phyloP scores from a whole-genome alignment of 1,140 invertebrate species.

The Drosophila pachea region DNA sequence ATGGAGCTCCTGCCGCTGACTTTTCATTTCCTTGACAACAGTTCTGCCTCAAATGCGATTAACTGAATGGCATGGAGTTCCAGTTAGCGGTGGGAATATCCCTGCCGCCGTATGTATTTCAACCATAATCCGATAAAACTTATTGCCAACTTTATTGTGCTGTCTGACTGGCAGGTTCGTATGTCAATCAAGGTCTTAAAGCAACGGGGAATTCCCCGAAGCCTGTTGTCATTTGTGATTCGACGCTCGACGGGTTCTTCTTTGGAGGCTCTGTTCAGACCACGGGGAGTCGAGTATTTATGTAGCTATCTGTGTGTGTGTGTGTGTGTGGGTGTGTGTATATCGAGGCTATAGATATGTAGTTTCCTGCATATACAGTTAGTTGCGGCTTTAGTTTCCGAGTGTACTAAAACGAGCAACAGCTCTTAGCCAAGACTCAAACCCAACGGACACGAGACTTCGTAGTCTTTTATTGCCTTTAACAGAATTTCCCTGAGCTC shows the following conservation, averaged over 20 bases:
- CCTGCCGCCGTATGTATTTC: slow-evolving; percentile 10
- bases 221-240: slow-evolving; percentile 1
- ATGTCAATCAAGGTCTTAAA: slow-evolving; percentile 59
- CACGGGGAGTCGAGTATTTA: background rate
- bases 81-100: background rate
- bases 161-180: slow-evolving; percentile 24
- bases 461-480: too few relatives aligned
- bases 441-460: too few relatives aligned
- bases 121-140: slow-evolving; percentile 57
- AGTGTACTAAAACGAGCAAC: too few relatives aligned
- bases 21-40: background rate
- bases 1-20: background rate
- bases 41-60: slow-evolving; percentile 59
- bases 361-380: too few relatives aligned
- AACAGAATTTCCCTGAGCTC: too few relatives aligned
- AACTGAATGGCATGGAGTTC: slow-evolving; percentile 45
- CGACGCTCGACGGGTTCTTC: background rate
- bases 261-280: background rate
- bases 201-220: background rate
- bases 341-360: too few relatives aligned
- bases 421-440: too few relatives aligned
- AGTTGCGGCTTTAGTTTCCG: too few relatives aligned
- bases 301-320: background rate
- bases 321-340: too few relatives aligned
- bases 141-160: slow-evolving; percentile 55